A percentile compares a stretch with the other conserved stretches of the same genome.
phyloP scores from a whole-genome alignment of 2,113 vertebrate species.

The Dicerorhinus sumatrensis region DNA sequence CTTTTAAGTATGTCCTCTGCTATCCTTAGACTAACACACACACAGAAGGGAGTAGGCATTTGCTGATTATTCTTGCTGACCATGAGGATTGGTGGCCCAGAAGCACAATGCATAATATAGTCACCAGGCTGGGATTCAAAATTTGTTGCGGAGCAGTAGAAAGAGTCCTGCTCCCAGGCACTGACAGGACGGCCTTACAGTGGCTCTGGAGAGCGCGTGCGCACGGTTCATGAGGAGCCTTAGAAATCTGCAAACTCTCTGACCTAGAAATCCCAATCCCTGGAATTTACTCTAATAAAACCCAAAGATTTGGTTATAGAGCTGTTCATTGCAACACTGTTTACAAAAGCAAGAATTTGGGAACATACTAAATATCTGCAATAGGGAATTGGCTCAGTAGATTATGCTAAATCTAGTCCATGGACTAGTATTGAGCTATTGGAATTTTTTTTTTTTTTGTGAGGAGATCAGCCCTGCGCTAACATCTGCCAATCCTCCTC shows the following conservation, averaged over 20 bases:
- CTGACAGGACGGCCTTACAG: fast-evolving
- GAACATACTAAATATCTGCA: neutral
- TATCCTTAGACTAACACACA: neutral
- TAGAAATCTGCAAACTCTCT: neutral
- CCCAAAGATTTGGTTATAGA: neutral
- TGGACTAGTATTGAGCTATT: neutral
- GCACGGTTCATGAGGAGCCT: neutral
- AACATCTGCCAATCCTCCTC: too few species aligned
- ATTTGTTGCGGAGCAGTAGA: too few species aligned
- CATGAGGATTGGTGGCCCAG: neutral
- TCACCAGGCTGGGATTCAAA: neutral
- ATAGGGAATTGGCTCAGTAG: neutral
- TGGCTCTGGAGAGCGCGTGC: neutral
- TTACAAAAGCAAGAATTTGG: neutral
- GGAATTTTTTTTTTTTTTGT: too few species aligned
- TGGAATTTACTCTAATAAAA: neutral
- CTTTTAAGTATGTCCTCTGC: neutral
- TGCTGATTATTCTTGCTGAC: neutral
- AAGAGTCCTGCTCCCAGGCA: fast-evolving
- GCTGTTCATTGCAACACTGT: neutral
- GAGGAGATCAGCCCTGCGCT: too few species aligned
- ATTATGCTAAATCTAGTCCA: neutral
- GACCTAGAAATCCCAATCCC: neutral
- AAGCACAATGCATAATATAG: neutral
- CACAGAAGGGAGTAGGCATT: neutral